Conservation (phyloP, 2,797 vertebrate species). For the Enteromius unitaeniatus region DNA sequence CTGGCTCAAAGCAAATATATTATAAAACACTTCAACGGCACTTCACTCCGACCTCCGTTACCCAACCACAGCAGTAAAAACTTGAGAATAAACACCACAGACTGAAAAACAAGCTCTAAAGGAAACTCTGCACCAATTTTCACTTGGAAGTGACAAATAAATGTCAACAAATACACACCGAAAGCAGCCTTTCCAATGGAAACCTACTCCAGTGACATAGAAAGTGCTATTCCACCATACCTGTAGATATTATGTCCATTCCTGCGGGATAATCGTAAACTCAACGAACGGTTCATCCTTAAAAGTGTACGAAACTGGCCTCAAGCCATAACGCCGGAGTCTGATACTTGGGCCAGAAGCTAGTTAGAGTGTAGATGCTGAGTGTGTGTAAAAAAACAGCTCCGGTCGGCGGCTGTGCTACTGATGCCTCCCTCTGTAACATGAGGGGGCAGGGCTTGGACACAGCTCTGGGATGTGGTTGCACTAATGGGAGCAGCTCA, state of each 20-base stretch:
- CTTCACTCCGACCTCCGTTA: background rate
- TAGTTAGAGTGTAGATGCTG: no score
- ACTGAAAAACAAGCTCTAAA: background rate
- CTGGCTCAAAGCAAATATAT: background rate
- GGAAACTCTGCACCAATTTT: background rate
- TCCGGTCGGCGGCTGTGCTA: background rate
- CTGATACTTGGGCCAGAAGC: background rate
- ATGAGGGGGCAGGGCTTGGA: background rate
- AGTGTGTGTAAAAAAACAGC: background rate
- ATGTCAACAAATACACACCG: background rate
- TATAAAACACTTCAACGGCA: background rate
- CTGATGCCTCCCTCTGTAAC: background rate
- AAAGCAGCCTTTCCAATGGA: background rate
- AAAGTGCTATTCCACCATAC: conserved; percentile 63
- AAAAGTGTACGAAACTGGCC: background rate
- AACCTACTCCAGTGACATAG: background rate
- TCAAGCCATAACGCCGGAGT: conserved; percentile 47
- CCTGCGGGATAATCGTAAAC: conserved; percentile 75
- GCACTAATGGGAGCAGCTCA: background rate
- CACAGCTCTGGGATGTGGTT: background rate
- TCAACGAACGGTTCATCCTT: conserved; percentile 75
- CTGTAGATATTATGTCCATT: conserved; percentile 64
- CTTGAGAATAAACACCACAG: background rate
- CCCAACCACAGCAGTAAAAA: background rate
- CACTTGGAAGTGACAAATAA: background rate